Evolutionary conservation across 2,113 vertebrate species (phyloP).

Genomic region (Rattus norvegicus): DNA sequence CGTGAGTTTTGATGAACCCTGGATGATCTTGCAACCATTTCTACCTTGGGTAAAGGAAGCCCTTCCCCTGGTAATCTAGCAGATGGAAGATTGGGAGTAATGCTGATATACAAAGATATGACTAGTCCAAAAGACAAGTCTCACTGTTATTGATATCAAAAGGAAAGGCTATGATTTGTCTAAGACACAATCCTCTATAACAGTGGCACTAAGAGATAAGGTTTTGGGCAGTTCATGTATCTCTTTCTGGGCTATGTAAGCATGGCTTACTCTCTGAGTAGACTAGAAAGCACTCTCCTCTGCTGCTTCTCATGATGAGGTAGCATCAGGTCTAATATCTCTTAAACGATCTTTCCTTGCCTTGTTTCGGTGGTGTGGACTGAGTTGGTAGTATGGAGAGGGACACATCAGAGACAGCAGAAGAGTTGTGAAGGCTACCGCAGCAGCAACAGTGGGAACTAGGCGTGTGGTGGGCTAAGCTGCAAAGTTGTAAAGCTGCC

Average conservation of each 20-base stretch:
- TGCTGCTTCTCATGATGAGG: not conserved
- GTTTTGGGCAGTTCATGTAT: not conserved
- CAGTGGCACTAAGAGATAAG: not conserved
- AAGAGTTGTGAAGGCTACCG: not conserved
- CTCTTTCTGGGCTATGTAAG: not conserved
- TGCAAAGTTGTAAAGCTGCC: not conserved
- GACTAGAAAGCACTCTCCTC: not conserved
- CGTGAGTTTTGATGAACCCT: not conserved
- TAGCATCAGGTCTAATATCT: not conserved
- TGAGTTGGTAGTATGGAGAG: not conserved
- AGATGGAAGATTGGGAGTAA: not conserved
- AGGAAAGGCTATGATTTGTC: not conserved
- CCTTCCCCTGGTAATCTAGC: not conserved
- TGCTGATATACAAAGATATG: not conserved
- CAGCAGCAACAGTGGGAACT: not conserved
- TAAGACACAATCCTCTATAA: not conserved
- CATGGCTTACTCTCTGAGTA: not conserved
- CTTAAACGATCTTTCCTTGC: not conserved
- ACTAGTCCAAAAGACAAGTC: not conserved
- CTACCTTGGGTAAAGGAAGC: not conserved
- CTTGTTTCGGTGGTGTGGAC: not conserved
- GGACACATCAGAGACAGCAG: not conserved
- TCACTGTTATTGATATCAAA: not conserved
- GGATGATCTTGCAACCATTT: not conserved
- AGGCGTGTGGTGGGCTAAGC: no score